phyloP scores from a whole-genome alignment of 2,113 vertebrate genomes.

The Psettodes erumei region DNA sequence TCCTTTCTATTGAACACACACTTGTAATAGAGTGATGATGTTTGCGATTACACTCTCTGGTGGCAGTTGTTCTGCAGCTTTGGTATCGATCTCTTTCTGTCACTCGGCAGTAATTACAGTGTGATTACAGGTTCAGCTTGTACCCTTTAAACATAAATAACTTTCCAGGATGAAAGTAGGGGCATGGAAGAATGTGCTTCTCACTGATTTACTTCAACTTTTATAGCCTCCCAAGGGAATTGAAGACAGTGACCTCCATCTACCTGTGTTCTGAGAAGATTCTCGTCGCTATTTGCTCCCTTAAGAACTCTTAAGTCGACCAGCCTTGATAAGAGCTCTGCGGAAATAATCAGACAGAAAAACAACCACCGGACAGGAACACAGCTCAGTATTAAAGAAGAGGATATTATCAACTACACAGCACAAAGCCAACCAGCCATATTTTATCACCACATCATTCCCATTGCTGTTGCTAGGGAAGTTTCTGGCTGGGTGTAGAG shows the following conservation, averaged over 20 bases:
- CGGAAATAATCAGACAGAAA: slow-evolving; percentile 14
- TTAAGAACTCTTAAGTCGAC: slow-evolving; percentile 30
- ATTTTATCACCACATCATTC: slow-evolving; percentile 22
- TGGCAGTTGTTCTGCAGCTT: slow-evolving; percentile 37
- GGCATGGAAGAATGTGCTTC: slow-evolving; percentile 33
- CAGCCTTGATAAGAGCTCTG: slow-evolving; percentile 14
- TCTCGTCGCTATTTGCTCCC: slow-evolving; percentile 18
- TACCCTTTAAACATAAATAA: slow-evolving; percentile 53
- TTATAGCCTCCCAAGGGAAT: slow-evolving; percentile 43
- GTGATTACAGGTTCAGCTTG: slow-evolving; percentile 49
- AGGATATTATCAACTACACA: slow-evolving; percentile 13
- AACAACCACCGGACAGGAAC: background rate
- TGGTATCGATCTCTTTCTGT: slow-evolving; percentile 35
- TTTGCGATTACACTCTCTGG: slow-evolving; percentile 27
- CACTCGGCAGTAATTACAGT: slow-evolving; percentile 42
- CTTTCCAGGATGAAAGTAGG: slow-evolving; percentile 41
- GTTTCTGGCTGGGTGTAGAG: slow-evolving; percentile 12
- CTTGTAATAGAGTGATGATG: slow-evolving; percentile 22
- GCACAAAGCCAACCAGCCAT: slow-evolving; percentile 1
- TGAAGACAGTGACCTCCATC: slow-evolving; percentile 59
- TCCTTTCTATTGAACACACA: slow-evolving; percentile 8
- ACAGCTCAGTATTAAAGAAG: slow-evolving; percentile 11
- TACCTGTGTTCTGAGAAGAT: slow-evolving; percentile 34
- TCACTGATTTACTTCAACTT: slow-evolving; percentile 57
- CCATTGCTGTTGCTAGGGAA: slow-evolving; percentile 9